Evolutionary conservation across 1,140 invertebrate species (phyloP).

Genomic region (Liolophura sinensis): DNA sequence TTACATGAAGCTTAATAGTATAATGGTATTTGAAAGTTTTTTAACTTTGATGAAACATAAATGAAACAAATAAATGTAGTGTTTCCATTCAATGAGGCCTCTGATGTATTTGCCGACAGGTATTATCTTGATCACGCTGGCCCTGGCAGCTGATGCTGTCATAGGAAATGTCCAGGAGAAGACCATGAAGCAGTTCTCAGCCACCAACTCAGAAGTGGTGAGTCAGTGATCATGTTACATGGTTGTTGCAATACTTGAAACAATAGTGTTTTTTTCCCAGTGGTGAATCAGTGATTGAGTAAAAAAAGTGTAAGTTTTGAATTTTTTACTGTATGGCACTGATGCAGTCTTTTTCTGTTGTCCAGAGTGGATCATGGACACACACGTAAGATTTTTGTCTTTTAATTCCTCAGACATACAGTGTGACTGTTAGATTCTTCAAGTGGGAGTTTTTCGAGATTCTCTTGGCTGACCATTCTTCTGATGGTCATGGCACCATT

Average conservation of each 20-base stretch:
- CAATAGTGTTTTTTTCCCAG: neutral
- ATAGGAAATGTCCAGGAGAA: conserved; percentile 98
- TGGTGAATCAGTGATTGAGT: neutral
- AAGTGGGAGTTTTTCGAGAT: too few species aligned
- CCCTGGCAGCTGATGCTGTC: conserved; percentile 87
- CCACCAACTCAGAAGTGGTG: conserved; percentile 86
- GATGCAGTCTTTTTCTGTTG: conserved; percentile 1
- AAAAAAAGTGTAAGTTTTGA: neutral
- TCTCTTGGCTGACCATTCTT: too few species aligned
- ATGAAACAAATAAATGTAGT: too few species aligned
- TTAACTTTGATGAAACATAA: too few species aligned
- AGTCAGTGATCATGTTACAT: conserved; percentile 9
- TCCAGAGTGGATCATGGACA: too few species aligned
- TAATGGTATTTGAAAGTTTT: neutral
- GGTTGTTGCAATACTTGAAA: conserved; percentile 4
- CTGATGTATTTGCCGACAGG: conserved; percentile 59
- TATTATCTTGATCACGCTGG: conserved; percentile 83
- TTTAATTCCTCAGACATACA: too few species aligned
- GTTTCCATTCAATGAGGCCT: too few species aligned
- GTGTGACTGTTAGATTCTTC: too few species aligned
- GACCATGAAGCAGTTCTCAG: conserved; percentile 81
- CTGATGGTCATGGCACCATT: too few species aligned
- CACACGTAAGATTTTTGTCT: too few species aligned
- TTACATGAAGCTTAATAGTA: conserved; percentile 1
- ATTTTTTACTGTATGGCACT: neutral